These are phyloP conservation scores for Epizoanthus stellaris DNA, from an alignment of 92 coral and sea anemone genomes.

Conservation along the genomic window DNA sequence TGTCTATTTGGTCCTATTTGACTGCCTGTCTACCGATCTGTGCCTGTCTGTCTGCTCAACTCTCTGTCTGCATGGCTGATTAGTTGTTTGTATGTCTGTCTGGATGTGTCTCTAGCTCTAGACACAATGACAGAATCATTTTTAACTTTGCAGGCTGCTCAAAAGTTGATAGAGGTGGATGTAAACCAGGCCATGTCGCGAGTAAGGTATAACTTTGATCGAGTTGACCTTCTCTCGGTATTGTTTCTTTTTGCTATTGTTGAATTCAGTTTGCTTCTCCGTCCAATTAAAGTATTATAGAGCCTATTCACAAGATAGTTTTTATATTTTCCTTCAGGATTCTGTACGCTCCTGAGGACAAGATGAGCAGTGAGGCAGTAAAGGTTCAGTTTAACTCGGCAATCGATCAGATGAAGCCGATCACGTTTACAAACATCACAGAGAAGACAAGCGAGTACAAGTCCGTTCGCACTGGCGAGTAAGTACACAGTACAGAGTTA, in stretches of 20 bases:
- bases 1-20: not conserved
- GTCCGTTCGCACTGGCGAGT: slow-evolving; percentile 76
- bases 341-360: slow-evolving; percentile 64
- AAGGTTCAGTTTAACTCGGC: slow-evolving; percentile 66
- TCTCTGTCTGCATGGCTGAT: not conserved
- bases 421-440: slow-evolving; percentile 50
- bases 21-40: not conserved
- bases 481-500: slow-evolving; percentile 3
- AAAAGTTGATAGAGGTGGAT: slow-evolving; percentile 70
- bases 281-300: no score
- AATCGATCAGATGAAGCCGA: slow-evolving; percentile 58
- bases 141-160: slow-evolving; percentile 37
- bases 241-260: not conserved
- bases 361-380: slow-evolving; percentile 41
- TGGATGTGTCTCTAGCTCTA: not conserved
- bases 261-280: no score
- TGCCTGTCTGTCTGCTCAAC: not conserved
- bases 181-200: slow-evolving; percentile 80
- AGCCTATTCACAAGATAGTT: not conserved
- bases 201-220: slow-evolving; percentile 64
- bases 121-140: no score
- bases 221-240: not conserved
- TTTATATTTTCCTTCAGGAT: slow-evolving; percentile 37
- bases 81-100: not conserved
- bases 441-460: slow-evolving; percentile 32